Percentiles rank a stretch among this genome's conserved stretches.
phyloP scores from a whole-genome alignment of 2,797 vertebrate species.

The Psittacula derbiana region DNA sequence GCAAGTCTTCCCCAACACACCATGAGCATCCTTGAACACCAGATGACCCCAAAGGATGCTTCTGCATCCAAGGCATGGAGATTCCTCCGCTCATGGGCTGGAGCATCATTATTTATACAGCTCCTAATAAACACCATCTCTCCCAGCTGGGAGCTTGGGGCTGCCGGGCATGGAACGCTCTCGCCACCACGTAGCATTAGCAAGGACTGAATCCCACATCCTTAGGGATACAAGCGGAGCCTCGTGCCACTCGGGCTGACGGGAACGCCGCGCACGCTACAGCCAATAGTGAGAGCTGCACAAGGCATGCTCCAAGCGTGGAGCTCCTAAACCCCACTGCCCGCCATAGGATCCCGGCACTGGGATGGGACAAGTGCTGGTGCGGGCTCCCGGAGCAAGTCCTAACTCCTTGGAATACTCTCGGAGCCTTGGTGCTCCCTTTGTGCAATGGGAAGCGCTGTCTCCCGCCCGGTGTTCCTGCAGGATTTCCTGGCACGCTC shows the following conservation, averaged over 20 bases:
- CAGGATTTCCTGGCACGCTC: not conserved
- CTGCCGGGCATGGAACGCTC: not conserved
- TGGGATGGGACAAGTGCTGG: accelerated
- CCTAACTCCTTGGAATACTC: not conserved
- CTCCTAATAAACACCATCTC: not conserved
- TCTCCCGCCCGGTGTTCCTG: accelerated
- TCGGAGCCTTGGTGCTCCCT: accelerated
- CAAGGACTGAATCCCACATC: not conserved
- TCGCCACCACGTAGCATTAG: accelerated
- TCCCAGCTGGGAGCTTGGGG: not conserved
- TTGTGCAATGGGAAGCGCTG: not conserved
- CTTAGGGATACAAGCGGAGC: not conserved
- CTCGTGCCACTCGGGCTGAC: not conserved
- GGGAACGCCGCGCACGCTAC: accelerated
- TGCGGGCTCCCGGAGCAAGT: accelerated
- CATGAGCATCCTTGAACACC: not conserved
- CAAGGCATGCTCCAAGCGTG: accelerated
- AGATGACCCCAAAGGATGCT: not conserved
- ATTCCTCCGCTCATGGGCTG: not conserved
- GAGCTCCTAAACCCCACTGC: not conserved
- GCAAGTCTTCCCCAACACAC: not conserved
- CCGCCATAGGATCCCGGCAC: not conserved
- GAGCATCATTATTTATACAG: not conserved
- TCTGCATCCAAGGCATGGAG: not conserved
- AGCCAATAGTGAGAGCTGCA: not conserved